Evolutionary conservation across 2,113 vertebrate species (phyloP), one percentile per base, ranked within the genome.

Genomic region (Sebastes schlegelii): DNA sequence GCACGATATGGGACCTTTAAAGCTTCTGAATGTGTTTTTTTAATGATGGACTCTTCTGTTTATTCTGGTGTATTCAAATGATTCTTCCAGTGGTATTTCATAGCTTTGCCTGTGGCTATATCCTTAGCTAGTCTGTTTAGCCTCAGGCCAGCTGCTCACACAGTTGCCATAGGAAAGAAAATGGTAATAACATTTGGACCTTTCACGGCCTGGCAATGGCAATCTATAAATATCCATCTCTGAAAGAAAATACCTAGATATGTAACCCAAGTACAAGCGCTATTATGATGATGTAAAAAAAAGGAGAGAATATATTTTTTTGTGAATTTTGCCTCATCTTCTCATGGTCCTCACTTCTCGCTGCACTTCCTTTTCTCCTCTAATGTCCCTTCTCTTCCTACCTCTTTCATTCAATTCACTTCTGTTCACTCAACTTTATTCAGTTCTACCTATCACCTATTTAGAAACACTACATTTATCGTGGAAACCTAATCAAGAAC

Each of bases 111-210:
- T 54, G 34, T 48, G 65, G 80, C 48, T 45, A 42, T 46, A 76
- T 45, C 49, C 40, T 55, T 21, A 64, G 17, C 48, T 43, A 19
- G 67, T 45, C 42, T 40, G 21, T 64, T 72, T 64, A 21, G 68
- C 77, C 58, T 63, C n/a, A 19, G 77, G 67, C 34, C 58, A 79
- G 76, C n/a, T 34, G 14, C 55, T 60, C 43, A n/a, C 17, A 63
- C 17, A 49, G 21, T 21, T 52, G 43, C 54, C 63, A 52, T 9
- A 61, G 71, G 21, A 62, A 46, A 74, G n/a, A 52, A 75, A 62
- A 68, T 7, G 34, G 34, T 10, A 62, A 34, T 42, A 51, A 43
- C 19, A 13, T 52, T 62, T 62, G 4, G 16, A 48, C 34, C n/a
- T 10, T 54, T 62, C 48, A 71, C 4, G 2, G 34, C 7, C 46